phyloP scores from a whole-genome alignment of 2,888 invertebrate species.

The Yponomeuta malinellus region DNA sequence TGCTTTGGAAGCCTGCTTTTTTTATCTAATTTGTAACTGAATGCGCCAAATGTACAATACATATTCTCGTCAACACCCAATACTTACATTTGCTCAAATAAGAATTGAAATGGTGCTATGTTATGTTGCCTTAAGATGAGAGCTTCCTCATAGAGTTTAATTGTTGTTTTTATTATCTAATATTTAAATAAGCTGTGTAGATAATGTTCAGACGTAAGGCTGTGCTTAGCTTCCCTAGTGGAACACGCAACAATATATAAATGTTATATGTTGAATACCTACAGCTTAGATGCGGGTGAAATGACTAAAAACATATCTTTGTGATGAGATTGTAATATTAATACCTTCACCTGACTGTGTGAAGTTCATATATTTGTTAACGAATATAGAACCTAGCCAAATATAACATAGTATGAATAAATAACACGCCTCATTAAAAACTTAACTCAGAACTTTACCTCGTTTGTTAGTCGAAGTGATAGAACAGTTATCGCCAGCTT shows the following conservation, averaged over 20 bases:
- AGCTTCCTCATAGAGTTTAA: conserved; percentile 1
- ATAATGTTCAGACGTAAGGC: conserved; percentile 2
- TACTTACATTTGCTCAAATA: conserved; percentile 4
- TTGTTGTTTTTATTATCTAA: conserved; percentile 21
- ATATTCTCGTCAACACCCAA: not conserved
- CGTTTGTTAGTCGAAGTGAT: not conserved
- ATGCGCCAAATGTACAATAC: not conserved
- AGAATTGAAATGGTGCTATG: conserved; percentile 31
- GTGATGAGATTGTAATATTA: not conserved
- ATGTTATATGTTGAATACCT: not conserved
- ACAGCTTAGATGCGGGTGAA: conserved; percentile 2
- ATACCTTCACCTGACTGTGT: not conserved
- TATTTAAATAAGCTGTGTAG: not conserved
- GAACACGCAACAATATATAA: not conserved
- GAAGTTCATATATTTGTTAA: not conserved
- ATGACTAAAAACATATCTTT: not conserved
- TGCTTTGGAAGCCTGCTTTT: not conserved
- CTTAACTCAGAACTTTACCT: too few relatives aligned
- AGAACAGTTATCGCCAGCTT: not conserved
- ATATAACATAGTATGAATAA: too few relatives aligned
- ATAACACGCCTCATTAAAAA: too few relatives aligned
- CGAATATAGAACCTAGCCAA: not conserved
- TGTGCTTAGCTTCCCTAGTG: conserved; percentile 2
- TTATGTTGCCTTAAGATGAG: conserved; percentile 37
- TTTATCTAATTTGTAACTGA: not conserved